Evolutionary conservation across 1,140 invertebrate species (phyloP).

Genomic region (Heliconius melpomene): DNA sequence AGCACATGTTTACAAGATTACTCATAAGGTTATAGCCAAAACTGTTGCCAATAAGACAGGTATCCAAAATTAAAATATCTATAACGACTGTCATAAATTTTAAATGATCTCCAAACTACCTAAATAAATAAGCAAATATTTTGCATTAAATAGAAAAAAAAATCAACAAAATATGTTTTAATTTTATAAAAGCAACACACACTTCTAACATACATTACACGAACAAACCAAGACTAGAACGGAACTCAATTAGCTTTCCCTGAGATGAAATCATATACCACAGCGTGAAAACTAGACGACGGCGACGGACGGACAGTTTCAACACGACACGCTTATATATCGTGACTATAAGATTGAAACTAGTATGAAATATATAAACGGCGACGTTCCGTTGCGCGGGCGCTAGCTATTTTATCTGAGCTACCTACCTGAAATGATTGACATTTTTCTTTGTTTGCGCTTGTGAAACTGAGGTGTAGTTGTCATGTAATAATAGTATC

Average conservation of each 20-base stretch:
- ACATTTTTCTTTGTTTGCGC: constrained; percentile 20
- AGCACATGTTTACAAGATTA: no score
- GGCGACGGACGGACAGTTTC: background rate
- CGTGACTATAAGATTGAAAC: background rate
- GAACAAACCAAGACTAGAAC: constrained; percentile 23
- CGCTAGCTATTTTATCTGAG: constrained; percentile 52
- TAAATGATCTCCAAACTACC: background rate
- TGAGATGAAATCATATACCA: constrained; percentile 56
- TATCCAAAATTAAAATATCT: no score
- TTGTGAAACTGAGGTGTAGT: background rate
- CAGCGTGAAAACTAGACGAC: constrained; percentile 52
- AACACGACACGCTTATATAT: background rate
- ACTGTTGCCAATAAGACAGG: no score
- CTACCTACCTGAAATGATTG: constrained; percentile 36
- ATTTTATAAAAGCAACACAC: background rate
- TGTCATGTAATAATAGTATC: background rate
- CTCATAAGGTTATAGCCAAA: no score
- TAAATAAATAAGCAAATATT: background rate
- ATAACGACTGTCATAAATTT: no score
- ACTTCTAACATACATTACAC: background rate
- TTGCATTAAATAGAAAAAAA: background rate
- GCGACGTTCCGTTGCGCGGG: constrained; percentile 50
- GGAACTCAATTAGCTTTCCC: constrained; percentile 53
- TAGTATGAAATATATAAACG: background rate
- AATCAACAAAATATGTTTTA: background rate